Evolutionary conservation across 2,113 vertebrate genomes (phyloP).

Genomic region (Ammodytes marinus): DNA sequence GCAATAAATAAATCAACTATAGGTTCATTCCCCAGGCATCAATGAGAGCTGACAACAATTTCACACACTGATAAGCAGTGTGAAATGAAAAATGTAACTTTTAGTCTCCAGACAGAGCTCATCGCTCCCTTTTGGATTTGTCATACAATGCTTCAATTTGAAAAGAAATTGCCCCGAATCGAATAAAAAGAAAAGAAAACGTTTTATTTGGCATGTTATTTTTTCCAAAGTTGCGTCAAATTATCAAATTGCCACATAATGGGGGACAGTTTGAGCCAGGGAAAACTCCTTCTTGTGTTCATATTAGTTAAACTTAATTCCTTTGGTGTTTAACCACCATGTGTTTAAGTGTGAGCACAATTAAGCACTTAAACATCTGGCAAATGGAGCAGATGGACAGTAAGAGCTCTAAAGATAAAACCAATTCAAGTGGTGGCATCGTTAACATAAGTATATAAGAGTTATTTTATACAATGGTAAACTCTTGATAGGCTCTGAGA

Average conservation of each 20-base stretch:
- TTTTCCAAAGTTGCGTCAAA: slow-evolving; percentile 14
- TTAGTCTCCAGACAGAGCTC: background rate
- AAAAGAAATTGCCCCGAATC: background rate
- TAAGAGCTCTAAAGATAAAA: slow-evolving; percentile 20
- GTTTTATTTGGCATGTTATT: background rate
- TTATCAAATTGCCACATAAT: slow-evolving; percentile 9
- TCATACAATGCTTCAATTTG: background rate
- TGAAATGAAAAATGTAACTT: background rate
- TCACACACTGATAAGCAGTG: background rate
- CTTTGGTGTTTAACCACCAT: slow-evolving; percentile 34
- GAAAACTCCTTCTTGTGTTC: slow-evolving; percentile 6
- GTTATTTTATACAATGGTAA: slow-evolving; percentile 22
- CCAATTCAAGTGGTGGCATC: slow-evolving; percentile 24
- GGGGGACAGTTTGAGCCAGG: background rate
- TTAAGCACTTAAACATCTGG: slow-evolving; percentile 45
- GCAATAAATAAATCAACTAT: background rate
- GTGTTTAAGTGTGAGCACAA: slow-evolving; percentile 39
- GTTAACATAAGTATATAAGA: slow-evolving; percentile 30
- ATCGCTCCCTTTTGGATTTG: background rate
- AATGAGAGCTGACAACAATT: background rate
- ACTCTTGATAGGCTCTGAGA: background rate
- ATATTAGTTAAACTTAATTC: slow-evolving; percentile 42
- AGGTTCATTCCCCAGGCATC: background rate
- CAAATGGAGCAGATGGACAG: slow-evolving; percentile 32
- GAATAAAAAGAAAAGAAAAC: background rate